Percentiles rank a stretch among this genome's conserved stretches.
These are phyloP conservation scores for Paramuricea clavata DNA, from an alignment of 92 coral and sea anemone genomes.

Conservation along the genomic window DNA sequence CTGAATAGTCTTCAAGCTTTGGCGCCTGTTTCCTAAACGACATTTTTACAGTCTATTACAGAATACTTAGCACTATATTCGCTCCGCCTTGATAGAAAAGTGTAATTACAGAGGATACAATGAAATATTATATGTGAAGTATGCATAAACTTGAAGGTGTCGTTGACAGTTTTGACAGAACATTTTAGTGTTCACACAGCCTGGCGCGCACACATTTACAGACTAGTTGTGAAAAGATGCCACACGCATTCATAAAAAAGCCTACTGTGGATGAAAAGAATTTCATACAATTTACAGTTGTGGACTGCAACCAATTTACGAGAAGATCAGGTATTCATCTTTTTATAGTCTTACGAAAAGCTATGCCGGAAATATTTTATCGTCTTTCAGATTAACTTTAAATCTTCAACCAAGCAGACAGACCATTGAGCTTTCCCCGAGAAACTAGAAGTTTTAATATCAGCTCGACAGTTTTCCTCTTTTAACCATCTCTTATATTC, in stretches of 20 bases:
- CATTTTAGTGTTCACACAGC: constrained; percentile 13
- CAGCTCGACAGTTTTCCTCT: not conserved
- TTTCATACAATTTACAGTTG: not conserved
- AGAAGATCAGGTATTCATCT: not conserved
- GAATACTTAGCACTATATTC: constrained; percentile 26
- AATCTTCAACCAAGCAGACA: not conserved
- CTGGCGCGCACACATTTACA: not conserved
- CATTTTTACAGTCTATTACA: constrained; percentile 43
- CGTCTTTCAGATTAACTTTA: not conserved
- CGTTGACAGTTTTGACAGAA: constrained; percentile 53
- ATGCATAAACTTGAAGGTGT: constrained; percentile 37
- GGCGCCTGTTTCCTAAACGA: not conserved
- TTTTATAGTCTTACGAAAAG: not conserved
- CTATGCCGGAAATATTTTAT: not conserved
- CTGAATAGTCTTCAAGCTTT: not conserved
- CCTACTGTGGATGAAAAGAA: not conserved
- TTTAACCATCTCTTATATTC: not conserved
- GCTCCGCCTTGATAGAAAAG: constrained; percentile 48
- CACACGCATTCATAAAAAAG: not conserved
- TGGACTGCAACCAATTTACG: not conserved
- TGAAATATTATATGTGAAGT: constrained; percentile 38
- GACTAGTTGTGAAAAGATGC: not conserved
- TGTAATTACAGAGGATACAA: constrained; percentile 31
- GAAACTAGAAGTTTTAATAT: not conserved
- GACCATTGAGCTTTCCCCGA: not conserved